Evolutionary conservation across 2,888 invertebrate genomes (phyloP), one percentile per base, ranked within the genome.

Genomic region (Conchocele bisecta): DNA sequence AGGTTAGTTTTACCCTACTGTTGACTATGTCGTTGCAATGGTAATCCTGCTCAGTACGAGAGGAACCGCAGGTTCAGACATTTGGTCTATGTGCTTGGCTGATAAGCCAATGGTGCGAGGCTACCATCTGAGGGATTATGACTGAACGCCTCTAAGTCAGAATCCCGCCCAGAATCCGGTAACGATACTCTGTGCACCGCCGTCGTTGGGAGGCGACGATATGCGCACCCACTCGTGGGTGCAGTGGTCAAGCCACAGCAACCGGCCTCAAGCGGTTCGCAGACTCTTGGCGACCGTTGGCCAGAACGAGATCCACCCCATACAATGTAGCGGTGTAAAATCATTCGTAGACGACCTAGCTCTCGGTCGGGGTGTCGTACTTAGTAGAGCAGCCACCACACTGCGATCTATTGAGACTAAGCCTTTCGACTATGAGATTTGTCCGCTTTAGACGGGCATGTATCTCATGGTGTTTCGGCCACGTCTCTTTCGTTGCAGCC

Each of bases 1-100:
- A 93, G 92, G 92, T 93, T 92, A 93, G 92, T 93, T 93, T 93
- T 93, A 93, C 92, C 93, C 93, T 93, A 93, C 92, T 92, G 92
- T 86, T 86, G 74, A 60, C 82, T 29, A 24, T 28, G 51, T 83
- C 73, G 84, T 81, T 72, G 83, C 77, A 56, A 81, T 66, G 71
- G 82, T 85, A 86, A 84, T 84, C 75, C 81, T 82, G 75, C 82
- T 78, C 69, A 83, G 82, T 83, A 83, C 81, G 79, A 83, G 83
- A 82, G 81, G 93, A 93, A 93, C 93, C 91, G 92, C 92, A 92
- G 93, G 92, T 93, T 93, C 93, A 92, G 93, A 93, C 92, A 92
- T 90, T 93, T 93, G 93, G 93, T 93, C 92, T 92, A 93, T 89
- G 93, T 93, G 93, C 93, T 46, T 46, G 46, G 22, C 46, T 46